Evolutionary conservation across 2,888 invertebrate species (phyloP).

Genomic region (Andrena flavipes): DNA sequence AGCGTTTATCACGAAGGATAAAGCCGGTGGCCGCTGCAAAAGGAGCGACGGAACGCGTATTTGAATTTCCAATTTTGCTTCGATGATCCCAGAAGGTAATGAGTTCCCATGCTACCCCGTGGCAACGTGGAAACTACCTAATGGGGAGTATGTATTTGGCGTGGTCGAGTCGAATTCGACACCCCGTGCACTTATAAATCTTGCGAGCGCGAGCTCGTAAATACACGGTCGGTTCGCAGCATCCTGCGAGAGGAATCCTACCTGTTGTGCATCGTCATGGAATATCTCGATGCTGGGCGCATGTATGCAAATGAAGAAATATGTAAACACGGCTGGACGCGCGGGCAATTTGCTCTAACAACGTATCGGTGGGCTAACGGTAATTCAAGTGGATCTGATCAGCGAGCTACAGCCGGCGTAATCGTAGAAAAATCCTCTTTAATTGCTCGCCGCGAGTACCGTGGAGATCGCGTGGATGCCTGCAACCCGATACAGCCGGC

Average conservation of each 20-base stretch:
- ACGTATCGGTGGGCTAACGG: slow-evolving; percentile 19
- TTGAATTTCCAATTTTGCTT: slow-evolving; percentile 43
- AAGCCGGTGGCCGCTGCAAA: neutral
- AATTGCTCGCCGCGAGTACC: neutral
- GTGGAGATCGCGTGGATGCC: neutral
- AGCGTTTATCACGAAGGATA: neutral
- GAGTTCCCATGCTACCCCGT: slow-evolving; percentile 22
- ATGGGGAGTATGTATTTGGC: neutral
- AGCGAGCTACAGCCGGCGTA: neutral
- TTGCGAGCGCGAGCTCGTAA: slow-evolving; percentile 2
- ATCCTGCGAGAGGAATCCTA: slow-evolving; percentile 10
- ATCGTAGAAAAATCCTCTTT: neutral
- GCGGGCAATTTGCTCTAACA: slow-evolving; percentile 36
- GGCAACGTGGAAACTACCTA: slow-evolving; percentile 1
- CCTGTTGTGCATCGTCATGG: slow-evolving; percentile 34
- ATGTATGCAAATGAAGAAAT: slow-evolving; percentile 58
- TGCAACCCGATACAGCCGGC: neutral
- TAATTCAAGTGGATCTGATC: slow-evolving; percentile 25
- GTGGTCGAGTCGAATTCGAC: neutral
- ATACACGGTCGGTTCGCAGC: slow-evolving; percentile 20
- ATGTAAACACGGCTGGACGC: slow-evolving; percentile 40
- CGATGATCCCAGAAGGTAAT: slow-evolving; percentile 21
- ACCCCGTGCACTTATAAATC: slow-evolving; percentile 2
- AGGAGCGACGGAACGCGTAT: slow-evolving; percentile 9
- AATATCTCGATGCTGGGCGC: slow-evolving; percentile 47